Evolutionary conservation across 2,113 vertebrate genomes (phyloP).

Genomic region (Xyrauchen texanus): DNA sequence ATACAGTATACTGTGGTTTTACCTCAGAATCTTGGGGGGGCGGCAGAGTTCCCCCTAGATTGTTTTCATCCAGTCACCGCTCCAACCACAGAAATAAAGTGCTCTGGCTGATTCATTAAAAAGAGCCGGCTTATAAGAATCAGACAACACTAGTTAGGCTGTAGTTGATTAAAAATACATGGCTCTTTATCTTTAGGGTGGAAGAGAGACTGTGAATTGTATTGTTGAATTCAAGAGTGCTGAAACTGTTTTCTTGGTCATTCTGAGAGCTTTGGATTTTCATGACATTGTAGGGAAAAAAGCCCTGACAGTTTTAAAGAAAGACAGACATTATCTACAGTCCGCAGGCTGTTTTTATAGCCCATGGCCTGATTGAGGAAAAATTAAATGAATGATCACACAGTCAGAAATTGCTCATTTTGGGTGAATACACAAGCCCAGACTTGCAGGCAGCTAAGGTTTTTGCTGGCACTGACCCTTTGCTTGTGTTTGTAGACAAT

Average conservation of each 20-base stretch:
- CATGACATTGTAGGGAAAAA: not conserved
- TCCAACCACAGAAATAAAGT: no score
- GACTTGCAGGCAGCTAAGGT: not conserved
- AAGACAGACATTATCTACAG: slow-evolving; percentile 16
- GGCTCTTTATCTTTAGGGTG: no score
- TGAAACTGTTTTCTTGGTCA: slow-evolving; percentile 21
- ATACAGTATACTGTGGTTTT: no score
- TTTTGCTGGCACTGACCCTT: no score
- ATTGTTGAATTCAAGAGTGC: not conserved
- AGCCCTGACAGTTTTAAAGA: slow-evolving; percentile 9
- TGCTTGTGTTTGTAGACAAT: not conserved
- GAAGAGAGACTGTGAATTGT: not conserved
- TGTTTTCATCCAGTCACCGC: no score
- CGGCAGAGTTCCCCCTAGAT: no score
- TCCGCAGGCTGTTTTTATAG: slow-evolving; percentile 2
- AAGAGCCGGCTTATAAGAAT: no score
- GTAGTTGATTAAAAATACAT: no score
- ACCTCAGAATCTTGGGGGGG: no score
- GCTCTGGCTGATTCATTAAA: no score
- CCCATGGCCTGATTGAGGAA: not conserved
- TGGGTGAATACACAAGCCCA: slow-evolving; percentile 7
- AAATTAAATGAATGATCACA: slow-evolving; percentile 27
- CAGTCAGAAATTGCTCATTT: not conserved
- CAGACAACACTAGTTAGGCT: no score
- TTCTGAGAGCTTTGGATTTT: not conserved